A percentile compares a stretch with the other conserved stretches of the same genome.
Conservation (phyloP, 2,888 invertebrate genomes). For the Sphaerophoria taeniata region DNA sequence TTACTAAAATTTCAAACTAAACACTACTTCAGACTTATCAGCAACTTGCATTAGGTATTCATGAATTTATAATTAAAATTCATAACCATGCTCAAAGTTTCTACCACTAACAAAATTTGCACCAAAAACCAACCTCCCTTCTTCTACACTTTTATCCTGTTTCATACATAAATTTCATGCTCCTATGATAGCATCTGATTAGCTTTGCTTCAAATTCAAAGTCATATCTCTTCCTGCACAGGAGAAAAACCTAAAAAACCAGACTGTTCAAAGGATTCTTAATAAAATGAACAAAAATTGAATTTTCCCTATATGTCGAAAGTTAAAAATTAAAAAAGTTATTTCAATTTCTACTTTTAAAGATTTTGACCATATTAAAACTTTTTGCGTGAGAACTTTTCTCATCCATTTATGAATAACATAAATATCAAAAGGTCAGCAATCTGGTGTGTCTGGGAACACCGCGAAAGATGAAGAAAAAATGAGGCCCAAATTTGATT, state of each 20-base stretch:
- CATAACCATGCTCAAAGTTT: background rate
- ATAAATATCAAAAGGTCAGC: slow-evolving; percentile 1
- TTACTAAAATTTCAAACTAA: background rate
- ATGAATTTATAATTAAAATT: slow-evolving; percentile 26
- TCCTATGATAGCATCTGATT: background rate
- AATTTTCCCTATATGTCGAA: background rate
- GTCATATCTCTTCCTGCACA: background rate
- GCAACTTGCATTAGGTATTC: background rate
- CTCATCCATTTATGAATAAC: slow-evolving; percentile 12
- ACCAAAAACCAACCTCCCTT: background rate
- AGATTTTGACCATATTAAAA: slow-evolving; percentile 18
- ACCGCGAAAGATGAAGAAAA: slow-evolving; percentile 18
- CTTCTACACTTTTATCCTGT: background rate
- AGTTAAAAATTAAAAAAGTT: slow-evolving; percentile 16
- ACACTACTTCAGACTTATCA: background rate
- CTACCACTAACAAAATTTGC: background rate
- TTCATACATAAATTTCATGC: background rate
- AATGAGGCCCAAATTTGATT: slow-evolving; percentile 27
- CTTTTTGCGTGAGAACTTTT: slow-evolving; percentile 8
- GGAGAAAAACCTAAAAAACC: background rate
- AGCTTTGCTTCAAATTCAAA: background rate
- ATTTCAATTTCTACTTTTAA: background rate
- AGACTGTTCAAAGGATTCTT: background rate
- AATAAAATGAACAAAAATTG: background rate
- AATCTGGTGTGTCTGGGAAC: background rate